Conservation (phyloP, 2,888 invertebrate species). For the Choristoneura rosaceana region DNA sequence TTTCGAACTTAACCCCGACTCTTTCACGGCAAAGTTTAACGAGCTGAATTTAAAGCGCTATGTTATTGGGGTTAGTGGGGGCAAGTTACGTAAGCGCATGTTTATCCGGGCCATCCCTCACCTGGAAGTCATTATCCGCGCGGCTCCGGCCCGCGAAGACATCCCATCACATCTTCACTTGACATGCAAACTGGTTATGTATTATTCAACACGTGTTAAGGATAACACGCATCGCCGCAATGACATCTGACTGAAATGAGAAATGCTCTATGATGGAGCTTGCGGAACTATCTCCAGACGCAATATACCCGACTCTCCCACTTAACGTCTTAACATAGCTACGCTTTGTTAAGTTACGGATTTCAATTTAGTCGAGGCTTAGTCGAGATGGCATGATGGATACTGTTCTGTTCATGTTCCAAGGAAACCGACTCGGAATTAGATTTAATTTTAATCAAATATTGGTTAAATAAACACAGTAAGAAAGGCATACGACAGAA, state of each 20-base stretch:
- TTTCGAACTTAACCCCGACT: constrained; percentile 25
- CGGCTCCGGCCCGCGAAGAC: constrained; percentile 23
- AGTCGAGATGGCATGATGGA: constrained; percentile 13
- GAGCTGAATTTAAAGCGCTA: constrained; percentile 11
- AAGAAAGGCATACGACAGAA: background rate
- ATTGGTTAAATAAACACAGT: background rate
- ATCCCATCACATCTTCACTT: constrained; percentile 51
- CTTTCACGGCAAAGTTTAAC: constrained; percentile 20
- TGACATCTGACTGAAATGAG: constrained; percentile 56
- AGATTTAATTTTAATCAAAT: background rate
- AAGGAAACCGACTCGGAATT: background rate
- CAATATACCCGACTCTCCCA: constrained; percentile 21
- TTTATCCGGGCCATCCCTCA: constrained; percentile 29
- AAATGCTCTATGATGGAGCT: constrained; percentile 44
- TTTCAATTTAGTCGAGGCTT: constrained; percentile 31
- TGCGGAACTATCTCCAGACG: constrained; percentile 28
- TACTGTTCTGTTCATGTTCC: constrained; percentile 7
- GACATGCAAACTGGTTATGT: constrained; percentile 62
- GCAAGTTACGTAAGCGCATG: constrained; percentile 19
- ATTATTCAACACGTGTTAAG: constrained; percentile 59
- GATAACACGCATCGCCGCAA: constrained; percentile 55
- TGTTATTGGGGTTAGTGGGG: constrained; percentile 6
- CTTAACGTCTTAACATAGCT: constrained; percentile 29
- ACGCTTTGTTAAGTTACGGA: constrained; percentile 23
- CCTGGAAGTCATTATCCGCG: constrained; percentile 41